Conservation (phyloP, 2,888 invertebrate species). For the Lissocephala sabroskyi region DNA sequence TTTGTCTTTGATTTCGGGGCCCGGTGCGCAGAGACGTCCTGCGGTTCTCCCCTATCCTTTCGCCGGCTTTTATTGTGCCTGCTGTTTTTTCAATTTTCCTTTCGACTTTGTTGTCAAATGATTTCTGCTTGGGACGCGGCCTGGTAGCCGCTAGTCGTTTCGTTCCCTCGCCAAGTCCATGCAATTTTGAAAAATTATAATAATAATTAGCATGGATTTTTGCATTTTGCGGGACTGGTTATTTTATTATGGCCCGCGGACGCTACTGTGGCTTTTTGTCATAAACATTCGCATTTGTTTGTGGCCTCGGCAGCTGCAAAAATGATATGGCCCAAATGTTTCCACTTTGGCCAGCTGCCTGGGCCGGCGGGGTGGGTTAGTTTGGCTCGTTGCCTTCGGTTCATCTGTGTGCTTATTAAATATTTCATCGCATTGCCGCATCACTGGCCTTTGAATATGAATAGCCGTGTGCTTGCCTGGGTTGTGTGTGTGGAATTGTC, state of each 20-base stretch:
- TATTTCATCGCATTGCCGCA: slow-evolving; percentile 22
- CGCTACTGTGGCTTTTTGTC: slow-evolving; percentile 3
- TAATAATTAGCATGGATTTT: slow-evolving; percentile 38
- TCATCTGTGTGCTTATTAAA: slow-evolving; percentile 25
- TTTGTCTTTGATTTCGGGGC: too few species aligned
- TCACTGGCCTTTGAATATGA: background rate
- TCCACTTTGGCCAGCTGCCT: too few species aligned
- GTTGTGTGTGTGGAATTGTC: slow-evolving; percentile 15
- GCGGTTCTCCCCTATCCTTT: slow-evolving; percentile 24
- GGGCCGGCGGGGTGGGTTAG: background rate
- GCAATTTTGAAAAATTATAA: slow-evolving; percentile 16
- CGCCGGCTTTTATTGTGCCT: background rate
- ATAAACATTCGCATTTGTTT: slow-evolving; percentile 1
- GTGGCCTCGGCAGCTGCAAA: slow-evolving; percentile 17
- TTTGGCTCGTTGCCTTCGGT: background rate
- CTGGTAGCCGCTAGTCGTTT: background rate
- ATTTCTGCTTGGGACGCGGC: slow-evolving; percentile 3
- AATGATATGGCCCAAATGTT: slow-evolving; percentile 18
- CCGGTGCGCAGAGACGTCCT: too few species aligned
- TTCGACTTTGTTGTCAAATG: slow-evolving; percentile 17
- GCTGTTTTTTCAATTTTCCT: slow-evolving; percentile 18
- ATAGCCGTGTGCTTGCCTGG: background rate
- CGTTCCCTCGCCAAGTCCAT: background rate
- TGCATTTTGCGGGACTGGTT: background rate
- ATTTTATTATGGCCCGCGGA: slow-evolving; percentile 11